phyloP scores from a whole-genome alignment of 2,113 vertebrate species.

The Caloenas nicobarica region DNA sequence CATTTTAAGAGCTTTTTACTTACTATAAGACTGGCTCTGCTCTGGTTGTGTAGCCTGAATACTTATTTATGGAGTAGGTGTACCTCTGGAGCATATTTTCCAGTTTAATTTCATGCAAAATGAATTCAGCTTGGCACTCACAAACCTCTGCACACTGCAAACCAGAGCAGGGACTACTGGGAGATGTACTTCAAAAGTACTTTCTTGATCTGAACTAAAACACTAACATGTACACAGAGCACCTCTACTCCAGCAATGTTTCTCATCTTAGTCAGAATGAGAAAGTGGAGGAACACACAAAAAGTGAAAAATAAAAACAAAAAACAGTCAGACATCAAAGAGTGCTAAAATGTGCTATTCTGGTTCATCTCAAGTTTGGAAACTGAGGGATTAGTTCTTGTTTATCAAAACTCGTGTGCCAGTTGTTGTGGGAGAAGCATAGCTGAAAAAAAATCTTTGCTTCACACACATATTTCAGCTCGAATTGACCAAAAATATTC shows the following conservation, averaged over 20 bases:
- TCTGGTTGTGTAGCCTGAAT: background rate
- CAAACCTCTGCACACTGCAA: background rate
- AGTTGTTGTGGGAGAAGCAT: background rate
- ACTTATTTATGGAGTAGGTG: background rate
- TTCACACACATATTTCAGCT: background rate
- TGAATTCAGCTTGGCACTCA: background rate
- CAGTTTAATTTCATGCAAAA: background rate
- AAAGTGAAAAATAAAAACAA: background rate
- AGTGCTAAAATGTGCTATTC: background rate
- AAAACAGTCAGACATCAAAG: background rate
- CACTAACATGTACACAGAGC: fast-evolving
- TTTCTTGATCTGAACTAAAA: background rate
- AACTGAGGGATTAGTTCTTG: background rate
- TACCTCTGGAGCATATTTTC: background rate
- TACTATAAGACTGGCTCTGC: background rate
- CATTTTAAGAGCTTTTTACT: background rate
- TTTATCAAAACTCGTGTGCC: background rate
- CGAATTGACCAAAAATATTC: background rate
- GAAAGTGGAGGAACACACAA: background rate
- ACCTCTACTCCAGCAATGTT: background rate
- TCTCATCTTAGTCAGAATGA: background rate
- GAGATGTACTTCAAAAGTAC: background rate
- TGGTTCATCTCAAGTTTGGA: background rate
- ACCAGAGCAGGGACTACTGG: background rate
- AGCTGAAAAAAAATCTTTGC: background rate